phyloP scores from a whole-genome alignment of 2,797 vertebrate genomes.

The Bovichtus variegatus region DNA sequence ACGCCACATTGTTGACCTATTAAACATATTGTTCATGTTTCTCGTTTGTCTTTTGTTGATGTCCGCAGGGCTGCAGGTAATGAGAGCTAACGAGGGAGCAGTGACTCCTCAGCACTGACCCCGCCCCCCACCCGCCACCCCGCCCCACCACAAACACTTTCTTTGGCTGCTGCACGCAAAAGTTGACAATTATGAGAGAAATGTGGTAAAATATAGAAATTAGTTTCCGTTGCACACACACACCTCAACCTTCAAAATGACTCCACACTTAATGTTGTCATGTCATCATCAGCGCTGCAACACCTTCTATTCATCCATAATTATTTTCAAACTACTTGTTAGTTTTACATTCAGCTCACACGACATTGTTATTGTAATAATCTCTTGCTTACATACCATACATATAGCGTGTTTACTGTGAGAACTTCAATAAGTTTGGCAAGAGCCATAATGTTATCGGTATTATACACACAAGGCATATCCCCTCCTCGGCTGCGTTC shows the following conservation, averaged over 20 bases:
- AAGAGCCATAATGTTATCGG: slow-evolving; percentile 69
- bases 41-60: slow-evolving; percentile 5
- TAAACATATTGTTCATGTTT: not conserved
- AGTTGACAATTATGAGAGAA: not conserved
- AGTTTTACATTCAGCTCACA: slow-evolving; percentile 11
- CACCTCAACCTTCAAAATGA: too few species aligned
- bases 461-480: slow-evolving; percentile 72
- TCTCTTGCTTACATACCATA: slow-evolving; percentile 24
- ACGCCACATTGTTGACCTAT: not conserved
- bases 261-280: not conserved
- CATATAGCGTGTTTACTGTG: slow-evolving; percentile 51
- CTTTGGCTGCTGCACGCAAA: not conserved
- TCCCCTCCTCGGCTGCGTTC: slow-evolving; percentile 79
- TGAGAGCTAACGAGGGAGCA: not conserved
- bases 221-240: too few species aligned
- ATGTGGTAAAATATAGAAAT: not conserved
- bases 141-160: not conserved
- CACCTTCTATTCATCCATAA: not conserved
- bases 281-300: not conserved
- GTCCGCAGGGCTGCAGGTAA: not conserved
- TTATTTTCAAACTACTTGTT: not conserved
- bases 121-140: too few species aligned
- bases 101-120: not conserved
- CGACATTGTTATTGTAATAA: slow-evolving; percentile 18
- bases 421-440: slow-evolving; percentile 59